These are phyloP conservation scores for Melanotaenia boesemani DNA, from an alignment of 2,797 vertebrate genomes.

Conservation along the genomic window DNA sequence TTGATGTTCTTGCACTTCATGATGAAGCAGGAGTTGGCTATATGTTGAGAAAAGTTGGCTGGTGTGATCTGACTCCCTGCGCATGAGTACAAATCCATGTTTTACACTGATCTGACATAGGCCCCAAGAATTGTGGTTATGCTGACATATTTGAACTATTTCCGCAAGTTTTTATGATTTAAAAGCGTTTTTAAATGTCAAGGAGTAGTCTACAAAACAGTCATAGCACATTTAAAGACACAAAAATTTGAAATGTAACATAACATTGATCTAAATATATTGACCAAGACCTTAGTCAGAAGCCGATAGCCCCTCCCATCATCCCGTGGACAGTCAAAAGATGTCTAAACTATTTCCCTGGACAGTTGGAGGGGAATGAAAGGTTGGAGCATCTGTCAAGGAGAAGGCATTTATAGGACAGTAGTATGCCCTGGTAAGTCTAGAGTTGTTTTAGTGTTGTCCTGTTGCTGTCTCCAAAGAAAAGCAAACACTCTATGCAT, in stretches of 20 bases:
- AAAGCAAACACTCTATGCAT: slow-evolving; percentile 31
- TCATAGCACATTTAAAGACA: background rate
- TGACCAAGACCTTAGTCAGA: background rate
- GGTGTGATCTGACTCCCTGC: background rate
- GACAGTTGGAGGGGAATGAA: slow-evolving; percentile 74
- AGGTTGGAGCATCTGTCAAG: slow-evolving; percentile 77
- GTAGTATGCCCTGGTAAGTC: slow-evolving; percentile 82
- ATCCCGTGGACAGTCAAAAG: slow-evolving; percentile 50
- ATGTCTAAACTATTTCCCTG: slow-evolving; percentile 75
- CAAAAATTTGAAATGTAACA: background rate
- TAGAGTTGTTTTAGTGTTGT: slow-evolving; percentile 75
- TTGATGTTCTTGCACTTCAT: background rate
- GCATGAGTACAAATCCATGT: too few relatives aligned
- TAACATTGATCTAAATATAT: background rate
- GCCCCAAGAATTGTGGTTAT: background rate
- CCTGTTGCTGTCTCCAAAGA: slow-evolving; percentile 67
- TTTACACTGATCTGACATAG: too few relatives aligned
- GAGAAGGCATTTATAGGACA: slow-evolving; percentile 77
- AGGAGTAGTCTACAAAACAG: background rate
- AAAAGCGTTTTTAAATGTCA: background rate
- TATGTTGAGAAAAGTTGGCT: background rate
- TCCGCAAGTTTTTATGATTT: background rate
- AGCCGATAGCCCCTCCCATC: too few relatives aligned
- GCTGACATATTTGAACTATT: background rate
- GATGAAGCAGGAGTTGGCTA: background rate